phyloP scores from a whole-genome alignment of 2,888 invertebrate species.

The Sclerodermus sp. region DNA sequence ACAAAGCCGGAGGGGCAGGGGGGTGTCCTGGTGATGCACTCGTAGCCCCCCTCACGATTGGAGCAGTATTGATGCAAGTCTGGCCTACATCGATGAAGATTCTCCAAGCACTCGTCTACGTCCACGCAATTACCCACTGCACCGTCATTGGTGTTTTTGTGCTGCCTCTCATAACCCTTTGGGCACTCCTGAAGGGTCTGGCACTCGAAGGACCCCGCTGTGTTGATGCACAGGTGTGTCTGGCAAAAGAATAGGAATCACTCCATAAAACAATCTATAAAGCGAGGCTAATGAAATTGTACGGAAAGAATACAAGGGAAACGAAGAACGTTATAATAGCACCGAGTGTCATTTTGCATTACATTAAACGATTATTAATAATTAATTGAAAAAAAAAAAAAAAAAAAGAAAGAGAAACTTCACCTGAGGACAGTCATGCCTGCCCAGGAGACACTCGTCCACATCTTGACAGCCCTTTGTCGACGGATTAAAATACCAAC shows the following conservation, averaged over 20 bases:
- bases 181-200: conserved; percentile 34
- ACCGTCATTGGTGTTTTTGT: conserved; percentile 54
- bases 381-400: no score
- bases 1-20: conserved; percentile 43
- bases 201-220: conserved; percentile 44
- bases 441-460: conserved; percentile 65
- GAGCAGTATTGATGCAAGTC: conserved; percentile 53
- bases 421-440: conserved; percentile 45
- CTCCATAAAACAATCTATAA: no score
- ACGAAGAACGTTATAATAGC: no score
- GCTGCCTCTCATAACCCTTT: conserved; percentile 34
- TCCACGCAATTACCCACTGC: conserved; percentile 60
- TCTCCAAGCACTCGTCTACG: conserved; percentile 69
- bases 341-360: no score
- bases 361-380: no score
- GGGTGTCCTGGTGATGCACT: conserved; percentile 52
- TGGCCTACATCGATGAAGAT: conserved; percentile 49
- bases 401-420: no score
- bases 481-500: conserved; percentile 42
- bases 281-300: no score
- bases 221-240: conserved; percentile 39
- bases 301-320: no score
- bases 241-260: background rate
- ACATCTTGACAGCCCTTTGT: conserved; percentile 59
- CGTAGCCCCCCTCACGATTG: conserved; percentile 59